Percentiles rank a stretch among this genome's conserved stretches.
These are phyloP conservation scores for Mionectes macconnelli DNA, from an alignment of 2,113 vertebrate genomes.

Conservation along the genomic window DNA sequence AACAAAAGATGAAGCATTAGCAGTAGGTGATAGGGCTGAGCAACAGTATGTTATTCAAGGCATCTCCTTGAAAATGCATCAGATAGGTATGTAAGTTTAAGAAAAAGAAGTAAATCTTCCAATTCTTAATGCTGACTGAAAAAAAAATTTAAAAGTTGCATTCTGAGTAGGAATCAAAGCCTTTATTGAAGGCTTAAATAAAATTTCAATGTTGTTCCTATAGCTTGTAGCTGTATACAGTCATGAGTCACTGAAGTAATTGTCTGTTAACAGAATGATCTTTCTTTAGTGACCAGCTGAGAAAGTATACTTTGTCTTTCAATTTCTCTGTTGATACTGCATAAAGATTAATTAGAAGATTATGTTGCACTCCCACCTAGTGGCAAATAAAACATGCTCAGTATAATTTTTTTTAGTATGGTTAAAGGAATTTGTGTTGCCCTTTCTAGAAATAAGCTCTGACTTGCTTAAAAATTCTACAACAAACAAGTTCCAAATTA, in stretches of 20 bases:
- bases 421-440: background rate
- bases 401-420: background rate
- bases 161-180: background rate
- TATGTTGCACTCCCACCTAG: constrained; percentile 65
- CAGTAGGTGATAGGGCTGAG: background rate
- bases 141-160: background rate
- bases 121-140: background rate
- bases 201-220: background rate
- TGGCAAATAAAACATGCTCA: background rate
- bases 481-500: background rate
- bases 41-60: background rate
- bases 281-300: background rate
- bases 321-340: background rate
- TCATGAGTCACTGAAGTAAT: background rate
- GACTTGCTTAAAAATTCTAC: background rate
- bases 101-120: background rate
- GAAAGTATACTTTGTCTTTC: background rate
- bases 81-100: background rate
- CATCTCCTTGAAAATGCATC: background rate
- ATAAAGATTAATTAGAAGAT: background rate
- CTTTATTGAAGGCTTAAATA: background rate
- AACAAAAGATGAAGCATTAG: background rate
- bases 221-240: background rate
- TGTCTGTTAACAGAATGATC: background rate
- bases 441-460: background rate